Evolutionary conservation across 1,140 invertebrate species (phyloP).

Genomic region (Plectrocnemia conspersa): DNA sequence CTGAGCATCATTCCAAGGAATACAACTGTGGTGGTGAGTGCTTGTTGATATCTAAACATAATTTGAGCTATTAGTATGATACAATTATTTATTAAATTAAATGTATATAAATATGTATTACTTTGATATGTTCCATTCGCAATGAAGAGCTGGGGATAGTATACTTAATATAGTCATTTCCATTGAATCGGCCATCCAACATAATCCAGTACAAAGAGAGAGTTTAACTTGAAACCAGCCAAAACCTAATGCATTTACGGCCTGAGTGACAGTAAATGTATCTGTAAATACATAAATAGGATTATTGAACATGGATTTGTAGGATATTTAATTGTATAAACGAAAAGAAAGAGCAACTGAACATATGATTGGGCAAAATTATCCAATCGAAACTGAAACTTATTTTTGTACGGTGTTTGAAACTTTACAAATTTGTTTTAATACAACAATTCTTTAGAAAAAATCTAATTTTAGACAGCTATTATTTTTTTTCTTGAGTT

Average conservation of each 20-base stretch:
- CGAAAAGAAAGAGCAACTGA: no score
- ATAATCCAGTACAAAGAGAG: conserved; percentile 78
- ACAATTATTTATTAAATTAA: neutral
- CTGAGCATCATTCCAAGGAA: conserved; percentile 97
- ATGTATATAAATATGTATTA: conserved; percentile 47
- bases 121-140: conserved; percentile 86
- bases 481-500: no score
- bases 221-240: conserved; percentile 93
- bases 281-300: no score
- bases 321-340: no score
- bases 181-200: conserved; percentile 98
- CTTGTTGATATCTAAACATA: conserved; percentile 64
- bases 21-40: conserved; percentile 69
- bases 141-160: conserved; percentile 85
- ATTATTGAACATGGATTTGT: no score
- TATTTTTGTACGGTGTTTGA: no score
- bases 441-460: no score
- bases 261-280: conserved; percentile 91
- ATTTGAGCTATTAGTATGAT: neutral
- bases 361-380: no score
- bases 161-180: conserved; percentile 97
- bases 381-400: no score
- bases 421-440: no score
- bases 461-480: no score
- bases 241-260: conserved; percentile 93